Evolutionary conservation across 1,140 invertebrate species (phyloP), one percentile per base, ranked within the genome.

Genomic region (Sipha flava): DNA sequence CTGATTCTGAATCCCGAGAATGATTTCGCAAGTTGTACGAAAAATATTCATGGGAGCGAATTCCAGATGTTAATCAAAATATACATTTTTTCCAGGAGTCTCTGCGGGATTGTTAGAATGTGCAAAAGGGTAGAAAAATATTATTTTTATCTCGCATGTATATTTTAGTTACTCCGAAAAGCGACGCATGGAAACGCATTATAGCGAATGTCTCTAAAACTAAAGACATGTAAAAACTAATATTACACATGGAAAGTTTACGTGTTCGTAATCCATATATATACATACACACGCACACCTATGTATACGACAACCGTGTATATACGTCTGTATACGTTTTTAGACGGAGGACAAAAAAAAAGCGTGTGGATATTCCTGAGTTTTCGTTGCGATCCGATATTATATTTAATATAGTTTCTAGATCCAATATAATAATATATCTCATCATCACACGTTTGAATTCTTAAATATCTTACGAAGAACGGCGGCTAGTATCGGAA

Each of bases 61-160:
- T 70, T 70, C 66, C 66, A 70, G 66, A 70, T 70, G 40, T 70
- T 70, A 47, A 47, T 70, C 66, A 70, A 70, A 70, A 70, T 47
- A 47, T 70, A 70, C 40, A 47, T 70, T 45, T 47, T 70, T 70
- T 47, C n/a, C 23, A 4, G 21, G 16, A 29, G 43, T 70, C 40
- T 70, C 66, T 47, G 14, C 40, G 66, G 40, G 40, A 43, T 29
- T 70, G 23, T 70, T 66, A 66, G n/a, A 29, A 47, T 12, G 66
- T 45, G 66, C 34, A 70, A 47, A 70, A 70, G 40, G 43, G 16
- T 47, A 26, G 40, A n/a, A n/a, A 68, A 70, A 70, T 70, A 70
- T 70, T 70, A 29, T 45, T 45, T 47, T 70, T 70, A 70, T 47
- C 7, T 29, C 23, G 18, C 23, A 29, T 47, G 16, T 45, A 29